phyloP scores from a whole-genome alignment of 2,113 vertebrate species.

The Eurypyga helias region DNA sequence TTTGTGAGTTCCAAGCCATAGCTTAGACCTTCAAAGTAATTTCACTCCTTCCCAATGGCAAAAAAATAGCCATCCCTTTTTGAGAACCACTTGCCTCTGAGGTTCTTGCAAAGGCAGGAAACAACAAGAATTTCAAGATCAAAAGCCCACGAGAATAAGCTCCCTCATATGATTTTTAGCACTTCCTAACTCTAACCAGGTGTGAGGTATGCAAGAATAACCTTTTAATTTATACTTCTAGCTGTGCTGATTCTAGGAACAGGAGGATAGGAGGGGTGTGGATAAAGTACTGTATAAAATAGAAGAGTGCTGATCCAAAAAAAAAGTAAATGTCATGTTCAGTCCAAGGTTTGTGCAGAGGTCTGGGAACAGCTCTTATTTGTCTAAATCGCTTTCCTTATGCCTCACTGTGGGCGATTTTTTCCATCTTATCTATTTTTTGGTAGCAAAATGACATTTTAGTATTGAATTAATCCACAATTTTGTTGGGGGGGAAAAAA shows the following conservation, averaged over 20 bases:
- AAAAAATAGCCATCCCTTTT: neutral
- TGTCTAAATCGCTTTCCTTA: neutral
- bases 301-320: constrained; percentile 17
- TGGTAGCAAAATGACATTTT: neutral
- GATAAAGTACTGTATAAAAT: neutral
- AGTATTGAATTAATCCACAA: neutral
- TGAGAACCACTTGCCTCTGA: neutral
- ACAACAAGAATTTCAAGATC: neutral
- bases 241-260: neutral
- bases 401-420: neutral
- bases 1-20: neutral
- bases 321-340: neutral
- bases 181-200: constrained; percentile 5
- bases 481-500: neutral
- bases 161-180: neutral
- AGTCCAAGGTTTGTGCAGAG: neutral
- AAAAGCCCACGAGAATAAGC: neutral
- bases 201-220: constrained; percentile 3
- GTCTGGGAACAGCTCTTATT: neutral
- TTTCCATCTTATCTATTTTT: neutral
- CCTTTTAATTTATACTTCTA: constrained; percentile 6
- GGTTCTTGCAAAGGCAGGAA: neutral
- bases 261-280: neutral
- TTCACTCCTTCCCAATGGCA: neutral
- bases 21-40: neutral